Evolutionary conservation across 2,113 vertebrate genomes (phyloP).

Genomic region (Zosterops borbonicus): DNA sequence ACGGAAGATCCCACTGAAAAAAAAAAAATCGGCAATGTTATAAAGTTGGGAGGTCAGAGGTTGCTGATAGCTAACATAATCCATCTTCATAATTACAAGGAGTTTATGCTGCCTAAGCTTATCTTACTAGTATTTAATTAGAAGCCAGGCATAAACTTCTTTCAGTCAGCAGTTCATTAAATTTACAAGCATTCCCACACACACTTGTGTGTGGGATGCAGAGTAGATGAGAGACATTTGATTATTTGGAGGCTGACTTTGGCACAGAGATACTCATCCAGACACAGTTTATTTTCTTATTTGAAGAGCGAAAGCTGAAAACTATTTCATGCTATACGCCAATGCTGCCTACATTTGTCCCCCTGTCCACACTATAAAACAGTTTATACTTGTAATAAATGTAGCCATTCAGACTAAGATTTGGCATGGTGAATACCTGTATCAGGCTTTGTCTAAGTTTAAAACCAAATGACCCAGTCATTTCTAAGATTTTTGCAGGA

Average conservation of each 20-base stretch:
- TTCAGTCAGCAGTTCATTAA: conserved; percentile 13
- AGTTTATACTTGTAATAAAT: neutral
- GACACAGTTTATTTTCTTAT: neutral
- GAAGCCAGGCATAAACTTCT: neutral
- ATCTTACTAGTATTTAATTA: neutral
- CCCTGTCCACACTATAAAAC: neutral
- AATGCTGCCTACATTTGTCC: neutral
- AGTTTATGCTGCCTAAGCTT: neutral
- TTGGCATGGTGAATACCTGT: neutral
- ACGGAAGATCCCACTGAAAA: neutral
- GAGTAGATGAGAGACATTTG: neutral
- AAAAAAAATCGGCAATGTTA: neutral
- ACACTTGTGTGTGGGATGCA: neutral
- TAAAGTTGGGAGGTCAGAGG: neutral
- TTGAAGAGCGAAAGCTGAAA: neutral
- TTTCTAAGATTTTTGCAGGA: neutral
- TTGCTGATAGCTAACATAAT: neutral
- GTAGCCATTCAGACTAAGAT: neutral
- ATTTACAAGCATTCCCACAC: neutral
- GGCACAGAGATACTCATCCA: neutral
- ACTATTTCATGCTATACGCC: neutral
- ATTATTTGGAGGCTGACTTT: neutral
- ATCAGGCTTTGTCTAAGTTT: neutral
- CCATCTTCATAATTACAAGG: neutral
- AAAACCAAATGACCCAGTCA: neutral